phyloP scores from a whole-genome alignment of 2,113 vertebrate genomes.

The Hystrix brachyura region DNA sequence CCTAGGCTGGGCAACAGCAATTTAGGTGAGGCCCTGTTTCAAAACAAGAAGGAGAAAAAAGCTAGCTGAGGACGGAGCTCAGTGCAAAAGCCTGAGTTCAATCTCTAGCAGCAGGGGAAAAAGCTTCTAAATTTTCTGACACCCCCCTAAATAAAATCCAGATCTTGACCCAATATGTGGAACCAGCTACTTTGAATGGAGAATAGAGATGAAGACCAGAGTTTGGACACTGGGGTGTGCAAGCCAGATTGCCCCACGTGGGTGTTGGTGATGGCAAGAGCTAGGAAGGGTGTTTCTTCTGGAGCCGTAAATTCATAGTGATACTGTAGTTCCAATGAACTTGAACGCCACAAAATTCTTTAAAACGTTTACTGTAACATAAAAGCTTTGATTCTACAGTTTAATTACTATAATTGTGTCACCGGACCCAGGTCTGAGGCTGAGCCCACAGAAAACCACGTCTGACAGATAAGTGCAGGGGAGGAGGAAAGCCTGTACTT shows the following conservation, averaged over 20 bases:
- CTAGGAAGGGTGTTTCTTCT: neutral
- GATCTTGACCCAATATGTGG: neutral
- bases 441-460: neutral
- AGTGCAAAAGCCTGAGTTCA: neutral
- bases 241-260: neutral
- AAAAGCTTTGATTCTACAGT: neutral
- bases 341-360: neutral
- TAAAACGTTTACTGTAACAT: neutral
- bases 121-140: neutral
- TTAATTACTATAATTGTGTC: conserved; percentile 8
- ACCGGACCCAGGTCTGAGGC: neutral
- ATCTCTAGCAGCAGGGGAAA: neutral
- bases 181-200: neutral
- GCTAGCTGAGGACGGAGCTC: neutral
- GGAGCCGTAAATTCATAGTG: neutral
- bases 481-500: neutral
- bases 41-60: neutral
- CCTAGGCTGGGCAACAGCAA: neutral
- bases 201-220: neutral
- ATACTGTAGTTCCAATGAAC: neutral
- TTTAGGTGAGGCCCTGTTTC: neutral
- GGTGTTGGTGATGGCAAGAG: neutral
- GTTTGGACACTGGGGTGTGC: neutral
- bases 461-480: neutral
- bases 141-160: neutral